Base-by-base conservation (phyloP, 2,113 vertebrate genomes). In the Cephalopholis sonnerati region DNA sequence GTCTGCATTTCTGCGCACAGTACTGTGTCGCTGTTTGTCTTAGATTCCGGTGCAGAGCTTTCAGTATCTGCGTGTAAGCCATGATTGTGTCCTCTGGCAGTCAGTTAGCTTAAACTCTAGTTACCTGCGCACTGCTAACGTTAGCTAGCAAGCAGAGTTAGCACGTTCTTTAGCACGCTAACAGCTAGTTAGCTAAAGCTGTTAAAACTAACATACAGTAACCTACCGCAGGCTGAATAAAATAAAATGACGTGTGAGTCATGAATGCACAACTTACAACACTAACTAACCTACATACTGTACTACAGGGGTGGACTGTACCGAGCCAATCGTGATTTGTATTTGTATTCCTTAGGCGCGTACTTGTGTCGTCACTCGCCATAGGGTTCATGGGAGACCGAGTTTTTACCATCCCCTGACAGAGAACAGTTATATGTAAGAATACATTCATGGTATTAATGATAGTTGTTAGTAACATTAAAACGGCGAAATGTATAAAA, bases 31-130 rank as follows among this genome's bases (percentile, higher is more conserved):
- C 53, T 17, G 59, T 73, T 24, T 77, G 82, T 6, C 58, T 82
- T 0, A 92, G 59, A 51, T 32, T 79, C 15, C 76, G 63, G 17
- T 80, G 82, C 48, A 93, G 58, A 20, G 77, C 44, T 85, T 86
- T 92, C 5, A 93, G 29, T 74, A 95, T 62, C 3, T 92, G 81
- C 18, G 69, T 74, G 63, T 86, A 94, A 80, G 92, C 81, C 91
- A 95, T 95, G 61, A 8, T 27, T 36, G 1, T 36, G 61, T 65
- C 17, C 66, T 76, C 70, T 61, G 39, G 5, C 48, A 55, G n/a
- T 41, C 22, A 58, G 66, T 44, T 44, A 44, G 41, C 41, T 44
- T 44, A 12, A 44, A 44, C 65, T 18, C 5, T 18, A 11, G 20
- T 51, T 24, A 29, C 5, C 8, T 64, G 17, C 44, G 53, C 76